Conservation (phyloP, 2,113 vertebrate genomes). For the Stomatorhinus ivindoensis region DNA sequence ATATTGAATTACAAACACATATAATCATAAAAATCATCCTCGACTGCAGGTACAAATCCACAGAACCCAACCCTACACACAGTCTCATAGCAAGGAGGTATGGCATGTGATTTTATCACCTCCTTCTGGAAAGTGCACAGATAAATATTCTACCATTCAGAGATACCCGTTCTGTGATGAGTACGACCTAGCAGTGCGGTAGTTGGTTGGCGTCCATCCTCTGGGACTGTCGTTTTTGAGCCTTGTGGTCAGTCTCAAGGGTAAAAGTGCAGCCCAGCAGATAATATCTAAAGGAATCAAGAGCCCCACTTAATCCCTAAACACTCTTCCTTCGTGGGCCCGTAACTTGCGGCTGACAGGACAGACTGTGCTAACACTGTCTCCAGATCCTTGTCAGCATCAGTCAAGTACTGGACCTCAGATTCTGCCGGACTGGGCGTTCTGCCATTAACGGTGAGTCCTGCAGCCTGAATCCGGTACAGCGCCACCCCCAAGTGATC, state of each 20-base stretch:
- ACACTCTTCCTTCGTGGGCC: background rate
- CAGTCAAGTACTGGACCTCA: background rate
- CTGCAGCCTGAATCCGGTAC: background rate
- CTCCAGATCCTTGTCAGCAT: background rate
- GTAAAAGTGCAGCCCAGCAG: background rate
- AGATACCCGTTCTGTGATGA: background rate
- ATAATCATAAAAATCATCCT: background rate
- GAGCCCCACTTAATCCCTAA: background rate
- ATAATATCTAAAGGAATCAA: background rate
- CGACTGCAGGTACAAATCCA: background rate
- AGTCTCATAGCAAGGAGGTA: background rate
- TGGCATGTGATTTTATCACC: background rate
- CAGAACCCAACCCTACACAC: background rate
- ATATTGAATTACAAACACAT: background rate
- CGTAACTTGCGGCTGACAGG: background rate
- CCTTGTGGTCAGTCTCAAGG: background rate
- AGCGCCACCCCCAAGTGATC: background rate
- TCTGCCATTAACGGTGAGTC: background rate
- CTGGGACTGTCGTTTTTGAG: background rate
- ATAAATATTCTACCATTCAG: background rate
- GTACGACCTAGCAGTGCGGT: background rate
- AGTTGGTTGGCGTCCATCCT: background rate
- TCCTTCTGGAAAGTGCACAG: background rate
- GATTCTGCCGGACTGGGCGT: background rate
- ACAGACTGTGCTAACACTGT: background rate